Percentiles rank a stretch among this genome's conserved stretches.
These are phyloP conservation scores for Endomychus coccineus DNA, from an alignment of 2,888 invertebrate genomes.

Conservation along the genomic window DNA sequence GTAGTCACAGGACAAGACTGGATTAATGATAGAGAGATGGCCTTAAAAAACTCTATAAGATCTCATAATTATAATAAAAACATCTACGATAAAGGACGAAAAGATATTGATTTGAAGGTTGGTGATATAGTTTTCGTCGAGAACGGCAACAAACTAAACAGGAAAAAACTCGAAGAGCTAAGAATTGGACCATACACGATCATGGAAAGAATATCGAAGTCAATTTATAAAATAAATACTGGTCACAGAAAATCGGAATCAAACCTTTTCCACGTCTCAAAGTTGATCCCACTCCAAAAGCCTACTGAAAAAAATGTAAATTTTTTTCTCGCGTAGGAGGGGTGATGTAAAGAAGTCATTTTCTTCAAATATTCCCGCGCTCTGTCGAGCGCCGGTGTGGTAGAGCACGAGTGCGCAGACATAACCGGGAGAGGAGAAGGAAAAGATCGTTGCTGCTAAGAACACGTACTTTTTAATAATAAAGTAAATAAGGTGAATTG, in stretches of 20 bases:
- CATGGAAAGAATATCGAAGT: slow-evolving; percentile 10
- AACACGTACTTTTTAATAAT: too few relatives aligned
- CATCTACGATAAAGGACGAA: slow-evolving; percentile 18
- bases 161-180: slow-evolving; percentile 19
- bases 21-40: slow-evolving; percentile 14
- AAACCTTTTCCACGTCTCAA: slow-evolving; percentile 13
- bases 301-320: too few relatives aligned
- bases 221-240: slow-evolving; percentile 14
- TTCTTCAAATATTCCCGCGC: too few relatives aligned
- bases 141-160: slow-evolving; percentile 21
- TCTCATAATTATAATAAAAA: slow-evolving; percentile 21
- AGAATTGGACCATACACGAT: slow-evolving; percentile 20
- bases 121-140: slow-evolving; percentile 24
- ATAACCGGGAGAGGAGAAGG: too few relatives aligned
- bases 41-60: slow-evolving; percentile 18
- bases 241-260: slow-evolving; percentile 11
- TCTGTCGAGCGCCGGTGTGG: too few relatives aligned
- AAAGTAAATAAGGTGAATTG: too few relatives aligned
- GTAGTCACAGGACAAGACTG: slow-evolving; percentile 8
- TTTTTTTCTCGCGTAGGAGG: too few relatives aligned
- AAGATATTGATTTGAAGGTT: slow-evolving; percentile 18
- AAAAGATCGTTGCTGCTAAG: too few relatives aligned
- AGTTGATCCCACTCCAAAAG: slow-evolving; percentile 10
- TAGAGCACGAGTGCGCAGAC: too few relatives aligned
- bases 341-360: too few relatives aligned